Conservation (phyloP, 2,113 vertebrate genomes). For the Grantiella picta region DNA sequence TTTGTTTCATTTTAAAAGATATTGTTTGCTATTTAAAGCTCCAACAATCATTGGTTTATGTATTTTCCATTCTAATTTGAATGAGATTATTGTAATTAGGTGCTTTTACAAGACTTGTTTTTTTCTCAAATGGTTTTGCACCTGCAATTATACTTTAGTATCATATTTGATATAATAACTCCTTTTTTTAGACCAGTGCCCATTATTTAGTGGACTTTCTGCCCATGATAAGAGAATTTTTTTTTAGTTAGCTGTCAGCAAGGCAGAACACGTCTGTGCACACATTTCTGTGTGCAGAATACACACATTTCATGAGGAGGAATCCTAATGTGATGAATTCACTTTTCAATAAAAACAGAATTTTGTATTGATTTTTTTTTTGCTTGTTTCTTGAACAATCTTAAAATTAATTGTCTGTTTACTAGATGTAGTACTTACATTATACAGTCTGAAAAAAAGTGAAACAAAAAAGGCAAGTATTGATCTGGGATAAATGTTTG, state of each 20-base stretch:
- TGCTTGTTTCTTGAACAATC: neutral
- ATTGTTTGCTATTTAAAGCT: neutral
- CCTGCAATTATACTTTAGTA: neutral
- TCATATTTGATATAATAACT: neutral
- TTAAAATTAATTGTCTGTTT: constrained; percentile 16
- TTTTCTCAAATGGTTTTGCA: neutral
- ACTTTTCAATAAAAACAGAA: neutral
- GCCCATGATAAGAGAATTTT: neutral
- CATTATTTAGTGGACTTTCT: neutral
- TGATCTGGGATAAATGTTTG: neutral
- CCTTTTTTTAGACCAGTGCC: neutral
- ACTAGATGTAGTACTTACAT: neutral
- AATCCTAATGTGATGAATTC: neutral
- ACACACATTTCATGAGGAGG: too few relatives aligned
- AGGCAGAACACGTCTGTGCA: neutral
- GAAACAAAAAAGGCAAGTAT: neutral
- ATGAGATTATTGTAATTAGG: neutral
- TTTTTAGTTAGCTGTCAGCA: neutral
- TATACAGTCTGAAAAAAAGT: neutral
- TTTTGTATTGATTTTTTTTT: neutral
- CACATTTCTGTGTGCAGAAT: neutral
- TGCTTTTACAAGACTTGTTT: neutral
- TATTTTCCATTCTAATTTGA: neutral
- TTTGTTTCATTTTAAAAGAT: neutral
- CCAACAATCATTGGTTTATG: neutral